Evolutionary conservation across 1,140 invertebrate genomes (phyloP).

Genomic region (Xylocopa sonorina): DNA sequence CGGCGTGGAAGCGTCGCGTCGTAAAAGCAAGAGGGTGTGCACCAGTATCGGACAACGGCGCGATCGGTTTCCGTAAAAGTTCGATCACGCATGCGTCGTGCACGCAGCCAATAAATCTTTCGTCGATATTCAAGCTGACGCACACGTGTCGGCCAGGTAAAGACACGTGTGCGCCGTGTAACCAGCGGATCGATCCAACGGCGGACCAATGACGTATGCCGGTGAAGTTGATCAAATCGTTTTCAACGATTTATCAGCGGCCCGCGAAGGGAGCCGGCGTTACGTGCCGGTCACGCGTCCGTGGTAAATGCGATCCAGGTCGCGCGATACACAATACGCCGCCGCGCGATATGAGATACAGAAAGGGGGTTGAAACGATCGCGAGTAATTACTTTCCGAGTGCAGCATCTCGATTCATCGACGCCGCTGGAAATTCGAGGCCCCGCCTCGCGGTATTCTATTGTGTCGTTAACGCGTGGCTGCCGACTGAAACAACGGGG

Average conservation of each 20-base stretch:
- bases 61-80: neutral
- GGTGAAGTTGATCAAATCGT: slow-evolving; percentile 68
- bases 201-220: slow-evolving; percentile 50
- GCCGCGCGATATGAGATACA: slow-evolving; percentile 24
- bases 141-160: slow-evolving; percentile 49
- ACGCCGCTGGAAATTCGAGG: slow-evolving; percentile 12
- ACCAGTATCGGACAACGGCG: neutral
- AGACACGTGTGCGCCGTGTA: slow-evolving; percentile 62
- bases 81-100: slow-evolving; percentile 37
- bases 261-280: neutral
- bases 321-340: slow-evolving; percentile 27
- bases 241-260: slow-evolving; percentile 63
- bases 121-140: slow-evolving; percentile 35
- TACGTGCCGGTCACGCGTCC: neutral
- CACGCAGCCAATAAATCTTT: slow-evolving; percentile 46
- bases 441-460: neutral
- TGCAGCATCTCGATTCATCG: slow-evolving; percentile 32
- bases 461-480: slow-evolving; percentile 25
- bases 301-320: slow-evolving; percentile 13
- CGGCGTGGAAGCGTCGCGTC: neutral
- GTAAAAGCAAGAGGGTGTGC: neutral
- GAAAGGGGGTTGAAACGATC: slow-evolving; percentile 11
- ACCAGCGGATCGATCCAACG: slow-evolving; percentile 51
- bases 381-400: slow-evolving; percentile 55
- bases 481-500: slow-evolving; percentile 18